Base-by-base conservation (phyloP, 2,888 invertebrate species). In the Mythimna ferrago region DNA sequence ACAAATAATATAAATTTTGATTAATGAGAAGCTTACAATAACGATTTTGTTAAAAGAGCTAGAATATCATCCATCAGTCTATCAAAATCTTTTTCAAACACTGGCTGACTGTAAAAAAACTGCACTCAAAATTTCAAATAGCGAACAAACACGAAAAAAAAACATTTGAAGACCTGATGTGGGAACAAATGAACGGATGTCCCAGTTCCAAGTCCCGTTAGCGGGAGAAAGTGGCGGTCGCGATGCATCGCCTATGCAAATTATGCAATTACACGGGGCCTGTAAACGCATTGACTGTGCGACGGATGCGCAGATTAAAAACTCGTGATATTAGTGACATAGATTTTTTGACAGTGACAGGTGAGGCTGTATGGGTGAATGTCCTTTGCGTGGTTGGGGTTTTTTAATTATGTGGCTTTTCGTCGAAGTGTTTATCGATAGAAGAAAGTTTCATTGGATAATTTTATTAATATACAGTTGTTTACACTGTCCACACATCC, bases 161-260 rank as follows among this genome's bases (percentile, higher is more conserved):
- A 14, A 67, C 72, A 75, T 79, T 82, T 76, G 70, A 76, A 83
- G 80, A 79, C 77, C 76, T 80, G 79, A 80, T 85, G 85, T 87
- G 86, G 86, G 87, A 86, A 86, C 86, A 83, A 89, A 88, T 86
- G 86, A 86, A 85, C 91, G 91, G 87, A 88, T 92, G 93, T 93
- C 94, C 95, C 92, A 95, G 91, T 90, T 95, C 80, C 81, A 87
- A 81, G 91, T 94, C 94, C 95, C 95, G 95, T 94, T 95, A 94
- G 87, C 77, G 73, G 91, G 95, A 92, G 95, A 95, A 95, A 95
- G 95, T 95, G 94, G 85, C 89, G 83, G 78, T 73, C 87, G 87
- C 89, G 87, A 86, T 93, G 94, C 93, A 93, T 89, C 83, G 91
- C 89, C 94, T 95, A 95, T 95, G 95, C 93, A 95, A 95, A 95